phyloP scores from a whole-genome alignment of 2,797 vertebrate species.

The Cossypha heuglini region DNA sequence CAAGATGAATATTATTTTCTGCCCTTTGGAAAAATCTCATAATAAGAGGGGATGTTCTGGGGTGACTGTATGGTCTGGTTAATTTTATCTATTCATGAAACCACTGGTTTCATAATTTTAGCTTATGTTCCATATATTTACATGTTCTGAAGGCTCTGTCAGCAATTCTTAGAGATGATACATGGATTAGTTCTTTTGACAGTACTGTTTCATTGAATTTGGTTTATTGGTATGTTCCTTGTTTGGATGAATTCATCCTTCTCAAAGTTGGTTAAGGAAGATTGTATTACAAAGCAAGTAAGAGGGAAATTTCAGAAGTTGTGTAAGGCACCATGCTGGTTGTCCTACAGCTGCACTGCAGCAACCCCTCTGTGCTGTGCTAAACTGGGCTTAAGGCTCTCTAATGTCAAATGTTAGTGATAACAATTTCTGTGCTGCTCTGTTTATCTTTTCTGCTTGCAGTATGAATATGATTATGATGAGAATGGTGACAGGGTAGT shows the following conservation, averaged over 20 bases:
- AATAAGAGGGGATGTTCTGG: neutral
- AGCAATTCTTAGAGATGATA: neutral
- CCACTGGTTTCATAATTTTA: neutral
- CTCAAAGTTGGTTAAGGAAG: neutral
- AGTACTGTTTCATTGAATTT: neutral
- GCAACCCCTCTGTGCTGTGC: neutral
- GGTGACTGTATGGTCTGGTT: neutral
- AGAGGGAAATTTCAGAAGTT: neutral
- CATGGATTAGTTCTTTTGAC: neutral
- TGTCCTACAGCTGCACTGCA: neutral
- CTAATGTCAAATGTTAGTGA: neutral
- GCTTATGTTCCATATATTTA: neutral
- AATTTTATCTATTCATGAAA: neutral
- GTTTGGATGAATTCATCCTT: neutral
- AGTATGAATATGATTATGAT: conserved; percentile 83
- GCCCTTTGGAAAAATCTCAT: neutral
- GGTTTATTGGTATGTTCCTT: neutral
- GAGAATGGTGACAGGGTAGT: conserved; percentile 75
- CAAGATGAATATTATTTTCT: neutral
- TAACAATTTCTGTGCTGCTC: neutral
- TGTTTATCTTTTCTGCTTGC: conserved; percentile 35
- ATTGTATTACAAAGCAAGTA: neutral
- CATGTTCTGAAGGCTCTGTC: neutral
- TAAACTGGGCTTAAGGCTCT: neutral
- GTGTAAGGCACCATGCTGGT: neutral